A percentile compares a stretch with the other conserved stretches of the same genome.
phyloP scores from a whole-genome alignment of 2,113 vertebrate species.

The Euleptes europaea region DNA sequence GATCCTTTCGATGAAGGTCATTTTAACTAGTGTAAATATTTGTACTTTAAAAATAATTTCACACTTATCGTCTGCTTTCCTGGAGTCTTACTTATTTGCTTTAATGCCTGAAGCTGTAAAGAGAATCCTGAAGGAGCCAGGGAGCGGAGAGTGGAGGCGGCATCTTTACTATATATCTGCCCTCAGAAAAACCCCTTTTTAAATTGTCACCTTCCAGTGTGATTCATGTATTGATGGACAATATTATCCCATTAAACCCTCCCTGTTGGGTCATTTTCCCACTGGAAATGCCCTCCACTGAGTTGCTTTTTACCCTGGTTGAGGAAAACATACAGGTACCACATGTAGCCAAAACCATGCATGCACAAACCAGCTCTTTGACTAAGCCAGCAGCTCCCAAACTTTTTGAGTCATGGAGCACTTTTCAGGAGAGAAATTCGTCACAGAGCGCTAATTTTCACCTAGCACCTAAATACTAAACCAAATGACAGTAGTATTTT shows the following conservation, averaged over 20 bases:
- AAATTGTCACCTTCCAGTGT: too few species aligned
- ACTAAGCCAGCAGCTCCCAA: too few species aligned
- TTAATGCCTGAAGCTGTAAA: not conserved
- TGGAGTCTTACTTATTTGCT: not conserved
- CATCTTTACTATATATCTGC: not conserved
- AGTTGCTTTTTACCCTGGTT: too few species aligned
- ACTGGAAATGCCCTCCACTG: too few species aligned
- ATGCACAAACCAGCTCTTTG: not conserved
- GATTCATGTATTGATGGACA: not conserved
- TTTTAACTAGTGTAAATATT: not conserved
- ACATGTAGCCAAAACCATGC: not conserved
- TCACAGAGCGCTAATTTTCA: too few species aligned
- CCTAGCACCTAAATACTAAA: too few species aligned
- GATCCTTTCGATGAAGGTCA: not conserved
- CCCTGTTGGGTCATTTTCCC: too few species aligned
- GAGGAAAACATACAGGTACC: not conserved
- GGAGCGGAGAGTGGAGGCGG: not conserved
- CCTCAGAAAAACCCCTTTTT: not conserved
- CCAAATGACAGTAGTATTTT: too few species aligned
- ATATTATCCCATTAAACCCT: not conserved
- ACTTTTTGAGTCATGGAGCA: too few species aligned
- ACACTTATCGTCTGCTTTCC: not conserved
- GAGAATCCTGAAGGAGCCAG: not conserved
- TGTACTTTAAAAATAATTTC: not conserved
- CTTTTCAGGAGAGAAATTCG: too few species aligned